Base-by-base conservation (phyloP, 2,888 invertebrate genomes). In the Campaea margaritaria region DNA sequence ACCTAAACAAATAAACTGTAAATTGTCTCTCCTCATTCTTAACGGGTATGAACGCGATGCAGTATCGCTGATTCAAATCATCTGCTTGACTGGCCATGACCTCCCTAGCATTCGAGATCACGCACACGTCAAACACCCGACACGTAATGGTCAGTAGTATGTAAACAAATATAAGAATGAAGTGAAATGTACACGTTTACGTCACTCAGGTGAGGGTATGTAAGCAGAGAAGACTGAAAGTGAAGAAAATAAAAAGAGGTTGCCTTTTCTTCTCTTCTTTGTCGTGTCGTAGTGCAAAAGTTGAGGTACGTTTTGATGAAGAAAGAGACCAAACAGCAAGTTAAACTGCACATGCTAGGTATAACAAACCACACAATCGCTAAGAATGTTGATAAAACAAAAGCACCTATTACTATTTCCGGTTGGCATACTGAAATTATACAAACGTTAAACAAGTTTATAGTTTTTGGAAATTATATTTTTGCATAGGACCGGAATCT, bases 31-130 rank as follows among this genome's bases (percentile, higher is more conserved):
- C 45, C 44, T 50, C 49, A 47, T 51, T 54, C 58, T 52, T 27
- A 46, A 50, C 46, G 15, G 62, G 57, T 58, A 50, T 31, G 45
- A 11, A 14, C 38, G 39, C 42, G n/a, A 13, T 27, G 27, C 41
- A 46, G 45, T 54, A 53, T 59, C 44, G 38, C 13, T 11, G 47
- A 61, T 55, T 60, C 51, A 43, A 60, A 61, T 61, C 52, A 61
- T 56, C 55, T 47, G 60, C 51, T 13, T n/a, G 55, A 51, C 55
- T 55, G 60, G 43, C 60, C 55, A 41, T 56, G 60, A 56, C 55
- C 55, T 51, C 46, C 38, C 55, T 12, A 47, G 15, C 48, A 15
- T 59, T 50, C 58, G 48, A 47, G 54, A 54, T 54, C 54, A 44
- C 21, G 38, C 14, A 15, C 44, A 53, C 38, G 28, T 14, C 21